A percentile compares a stretch with the other conserved stretches of the same genome.
Conservation (phyloP, 2,113 vertebrate species). For the Acrocephalus kingi region DNA sequence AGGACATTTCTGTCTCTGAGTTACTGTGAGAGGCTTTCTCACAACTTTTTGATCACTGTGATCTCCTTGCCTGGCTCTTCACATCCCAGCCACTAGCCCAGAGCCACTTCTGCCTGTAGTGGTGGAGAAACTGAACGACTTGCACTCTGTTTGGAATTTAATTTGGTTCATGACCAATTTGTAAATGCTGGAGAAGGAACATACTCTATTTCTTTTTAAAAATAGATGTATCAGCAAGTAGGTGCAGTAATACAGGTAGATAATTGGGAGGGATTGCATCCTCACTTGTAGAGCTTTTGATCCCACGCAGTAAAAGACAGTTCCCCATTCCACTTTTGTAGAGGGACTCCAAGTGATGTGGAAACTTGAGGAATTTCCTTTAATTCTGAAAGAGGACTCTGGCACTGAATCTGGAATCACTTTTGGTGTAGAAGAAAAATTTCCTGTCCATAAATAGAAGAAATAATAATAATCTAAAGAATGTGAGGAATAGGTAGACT, state of each 20-base stretch:
- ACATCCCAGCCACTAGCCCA: not conserved
- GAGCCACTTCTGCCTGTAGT: not conserved
- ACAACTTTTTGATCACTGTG: not conserved
- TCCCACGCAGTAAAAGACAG: slow-evolving; percentile 74
- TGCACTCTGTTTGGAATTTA: not conserved
- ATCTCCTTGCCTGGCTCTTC: not conserved
- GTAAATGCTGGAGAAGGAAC: not conserved
- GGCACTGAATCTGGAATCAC: slow-evolving; percentile 74
- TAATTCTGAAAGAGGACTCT: slow-evolving; percentile 68
- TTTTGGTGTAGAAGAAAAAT: slow-evolving; percentile 67
- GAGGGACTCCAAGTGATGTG: slow-evolving; percentile 67
- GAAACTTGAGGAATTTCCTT: slow-evolving; percentile 69
- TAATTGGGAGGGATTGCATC: not conserved
- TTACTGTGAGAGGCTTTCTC: not conserved
- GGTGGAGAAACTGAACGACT: not conserved
- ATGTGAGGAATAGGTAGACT: not conserved
- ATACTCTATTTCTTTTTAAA: not conserved
- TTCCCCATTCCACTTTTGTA: slow-evolving; percentile 71
- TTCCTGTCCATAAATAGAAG: slow-evolving; percentile 44
- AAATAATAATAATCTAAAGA: not conserved
- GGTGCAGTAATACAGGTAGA: not conserved
- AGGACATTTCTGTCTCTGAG: not conserved
- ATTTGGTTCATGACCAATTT: not conserved
- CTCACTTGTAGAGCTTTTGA: slow-evolving; percentile 56
- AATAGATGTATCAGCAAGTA: not conserved